Evolutionary conservation across 2,797 vertebrate genomes (phyloP).

Genomic region (Bovichtus diacanthus): DNA sequence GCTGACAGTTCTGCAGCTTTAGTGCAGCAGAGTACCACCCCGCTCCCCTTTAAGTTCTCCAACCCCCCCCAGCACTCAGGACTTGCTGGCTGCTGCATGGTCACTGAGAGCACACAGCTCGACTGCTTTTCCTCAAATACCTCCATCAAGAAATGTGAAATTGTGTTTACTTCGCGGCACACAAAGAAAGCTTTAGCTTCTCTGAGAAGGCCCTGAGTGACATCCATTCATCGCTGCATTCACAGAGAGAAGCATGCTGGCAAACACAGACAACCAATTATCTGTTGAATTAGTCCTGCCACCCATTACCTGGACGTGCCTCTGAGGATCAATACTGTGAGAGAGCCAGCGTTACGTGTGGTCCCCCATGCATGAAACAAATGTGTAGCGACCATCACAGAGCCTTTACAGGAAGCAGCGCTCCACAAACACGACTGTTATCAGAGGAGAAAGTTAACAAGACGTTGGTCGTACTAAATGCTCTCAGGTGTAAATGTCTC

Average conservation of each 20-base stretch:
- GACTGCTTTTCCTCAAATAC: not conserved
- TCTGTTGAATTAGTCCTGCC: constrained; percentile 20
- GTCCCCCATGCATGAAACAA: not conserved
- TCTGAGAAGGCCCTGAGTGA: constrained; percentile 1
- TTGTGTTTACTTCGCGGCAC: constrained; percentile 26
- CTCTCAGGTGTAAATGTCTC: not conserved
- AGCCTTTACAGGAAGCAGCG: not conserved
- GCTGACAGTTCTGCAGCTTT: constrained; percentile 84
- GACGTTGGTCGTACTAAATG: not conserved
- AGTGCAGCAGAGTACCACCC: constrained; percentile 20
- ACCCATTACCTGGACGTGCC: constrained; percentile 13
- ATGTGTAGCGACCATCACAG: not conserved
- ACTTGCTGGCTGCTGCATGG: not conserved
- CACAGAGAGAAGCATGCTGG: constrained; percentile 8
- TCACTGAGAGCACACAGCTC: constrained; percentile 1
- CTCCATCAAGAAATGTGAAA: constrained; percentile 16
- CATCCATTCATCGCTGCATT: constrained; percentile 22
- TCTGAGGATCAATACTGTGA: constrained; percentile 20
- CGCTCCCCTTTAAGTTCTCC: constrained; percentile 3
- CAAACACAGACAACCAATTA: constrained; percentile 38
- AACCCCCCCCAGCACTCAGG: not conserved
- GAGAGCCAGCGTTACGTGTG: not conserved
- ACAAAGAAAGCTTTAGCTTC: constrained; percentile 28
- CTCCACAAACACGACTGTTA: not conserved
- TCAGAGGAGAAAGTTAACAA: not conserved